Evolutionary conservation across 23 tunicate genomes (phyloP), one percentile per base, ranked within the genome.

Genomic region (Ascidia mentula): DNA sequence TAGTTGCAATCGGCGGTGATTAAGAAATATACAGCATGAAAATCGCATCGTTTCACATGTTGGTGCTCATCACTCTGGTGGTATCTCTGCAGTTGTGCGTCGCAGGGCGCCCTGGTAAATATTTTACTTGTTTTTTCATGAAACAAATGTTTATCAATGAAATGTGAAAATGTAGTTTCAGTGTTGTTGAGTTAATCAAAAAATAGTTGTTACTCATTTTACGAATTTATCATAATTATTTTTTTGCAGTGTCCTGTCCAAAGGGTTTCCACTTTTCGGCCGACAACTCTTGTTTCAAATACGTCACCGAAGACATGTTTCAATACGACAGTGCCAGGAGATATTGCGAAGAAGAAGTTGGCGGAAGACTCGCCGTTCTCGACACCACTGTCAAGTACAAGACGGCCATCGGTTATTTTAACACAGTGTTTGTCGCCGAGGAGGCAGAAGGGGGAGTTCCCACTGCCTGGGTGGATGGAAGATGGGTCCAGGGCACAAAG

Each of bases 391-490:
- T 13, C 12, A 82, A 82, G 34, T 18, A 82, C 39, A 77, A 88
- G 32, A 45, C 72, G 35, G 46, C 85, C 38, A 69, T 77, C 59
- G 32, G 77, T 26, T 88, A 69, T 59, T 78, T 88, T 40, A 46
- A 82, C 74, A 22, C 38, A 12, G 69, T 77, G 0, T 82, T 82
- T 45, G 73, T 70, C 32, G 92, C 76, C 33, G 79, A 78, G 22
- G 69, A 72, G 31, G 28, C 28, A 33, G 39, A 53, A 24, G 83
- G 81, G 33, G 82, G 87, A 15, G 76, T 40, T 30, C 92, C 92
- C 0, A 88, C 92, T 2, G 92, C 92, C 8, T 88, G 92, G 92
- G 81, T 72, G 4, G 87, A 72, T 32, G 92, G 92, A 17, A 42
- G 69, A 20, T 81, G 85, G 86, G 31, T 82, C 17, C 59, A 53